Conservation (phyloP, 2,888 invertebrate species). For the Cartodere bifasciata region DNA sequence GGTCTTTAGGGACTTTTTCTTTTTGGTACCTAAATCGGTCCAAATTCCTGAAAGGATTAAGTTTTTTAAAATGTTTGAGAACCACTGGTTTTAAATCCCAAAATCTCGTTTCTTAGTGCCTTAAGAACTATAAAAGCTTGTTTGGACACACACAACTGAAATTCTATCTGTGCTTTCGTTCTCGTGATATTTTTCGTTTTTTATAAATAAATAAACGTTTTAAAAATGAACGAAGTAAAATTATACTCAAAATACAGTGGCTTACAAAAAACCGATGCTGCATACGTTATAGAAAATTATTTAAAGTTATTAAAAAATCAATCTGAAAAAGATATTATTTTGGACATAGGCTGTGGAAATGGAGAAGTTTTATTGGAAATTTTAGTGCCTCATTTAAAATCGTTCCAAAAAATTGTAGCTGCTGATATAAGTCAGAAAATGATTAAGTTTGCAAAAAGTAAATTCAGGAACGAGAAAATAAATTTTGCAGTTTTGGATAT, state of each 20-base stretch:
- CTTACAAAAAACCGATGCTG: conserved; percentile 54
- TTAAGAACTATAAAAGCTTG: no score
- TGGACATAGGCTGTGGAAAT: conserved; percentile 66
- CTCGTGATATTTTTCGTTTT: no score
- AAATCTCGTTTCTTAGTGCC: no score
- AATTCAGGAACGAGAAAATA: conserved; percentile 36
- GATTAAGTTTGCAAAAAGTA: conserved; percentile 51
- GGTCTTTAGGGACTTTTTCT: no score
- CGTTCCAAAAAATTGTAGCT: conserved; percentile 44
- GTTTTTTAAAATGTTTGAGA: no score
- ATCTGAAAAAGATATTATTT: conserved; percentile 36
- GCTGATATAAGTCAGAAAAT: conserved; percentile 60
- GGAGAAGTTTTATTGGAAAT: conserved; percentile 55
- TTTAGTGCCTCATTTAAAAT: conserved; percentile 44
- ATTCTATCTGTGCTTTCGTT: no score
- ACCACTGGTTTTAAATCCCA: no score
- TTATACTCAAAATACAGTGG: conserved; percentile 55
- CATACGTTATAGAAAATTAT: conserved; percentile 51
- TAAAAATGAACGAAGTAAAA: conserved; percentile 38
- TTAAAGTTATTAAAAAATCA: conserved; percentile 43
- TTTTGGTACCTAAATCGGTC: no score
- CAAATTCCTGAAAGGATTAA: no score
- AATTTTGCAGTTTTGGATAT: conserved; percentile 48
- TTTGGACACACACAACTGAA: no score
- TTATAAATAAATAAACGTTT: no score